Percentiles rank a stretch among this genome's conserved stretches.
phyloP scores from a whole-genome alignment of 2,113 vertebrate species.

The Catharus minimus region DNA sequence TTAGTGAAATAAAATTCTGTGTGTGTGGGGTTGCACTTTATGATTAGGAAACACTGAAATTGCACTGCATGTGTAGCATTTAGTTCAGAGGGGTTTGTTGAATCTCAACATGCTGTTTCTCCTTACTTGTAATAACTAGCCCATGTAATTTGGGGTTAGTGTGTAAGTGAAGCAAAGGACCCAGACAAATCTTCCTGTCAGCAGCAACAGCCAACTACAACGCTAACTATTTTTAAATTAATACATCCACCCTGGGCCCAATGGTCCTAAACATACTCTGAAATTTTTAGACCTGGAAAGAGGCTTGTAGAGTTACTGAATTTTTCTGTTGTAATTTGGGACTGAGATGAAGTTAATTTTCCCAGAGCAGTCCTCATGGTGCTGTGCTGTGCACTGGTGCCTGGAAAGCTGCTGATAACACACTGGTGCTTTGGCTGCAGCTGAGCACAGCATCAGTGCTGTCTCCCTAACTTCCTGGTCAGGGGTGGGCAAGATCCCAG shows the following conservation, averaged over 20 bases:
- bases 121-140: not conserved
- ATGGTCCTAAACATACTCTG: not conserved
- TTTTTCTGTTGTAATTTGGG: not conserved
- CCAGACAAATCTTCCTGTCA: not conserved
- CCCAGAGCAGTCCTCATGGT: not conserved
- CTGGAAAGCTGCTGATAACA: not conserved
- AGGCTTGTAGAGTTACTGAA: not conserved
- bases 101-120: not conserved
- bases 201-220: not conserved
- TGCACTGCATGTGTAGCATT: not conserved
- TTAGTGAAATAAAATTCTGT: not conserved
- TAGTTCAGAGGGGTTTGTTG: not conserved
- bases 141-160: fast-evolving
- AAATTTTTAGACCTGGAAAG: not conserved
- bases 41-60: not conserved
- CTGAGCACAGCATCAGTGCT: not conserved
- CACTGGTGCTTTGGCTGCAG: not conserved
- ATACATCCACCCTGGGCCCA: not conserved
- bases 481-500: not conserved
- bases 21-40: not conserved
- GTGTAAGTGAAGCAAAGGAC: not conserved
- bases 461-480: not conserved
- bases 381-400: not conserved
- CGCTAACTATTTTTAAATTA: not conserved
- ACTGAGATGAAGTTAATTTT: not conserved